Base-by-base conservation (phyloP, 1,140 invertebrate species). In the Drosophila sechellia region DNA sequence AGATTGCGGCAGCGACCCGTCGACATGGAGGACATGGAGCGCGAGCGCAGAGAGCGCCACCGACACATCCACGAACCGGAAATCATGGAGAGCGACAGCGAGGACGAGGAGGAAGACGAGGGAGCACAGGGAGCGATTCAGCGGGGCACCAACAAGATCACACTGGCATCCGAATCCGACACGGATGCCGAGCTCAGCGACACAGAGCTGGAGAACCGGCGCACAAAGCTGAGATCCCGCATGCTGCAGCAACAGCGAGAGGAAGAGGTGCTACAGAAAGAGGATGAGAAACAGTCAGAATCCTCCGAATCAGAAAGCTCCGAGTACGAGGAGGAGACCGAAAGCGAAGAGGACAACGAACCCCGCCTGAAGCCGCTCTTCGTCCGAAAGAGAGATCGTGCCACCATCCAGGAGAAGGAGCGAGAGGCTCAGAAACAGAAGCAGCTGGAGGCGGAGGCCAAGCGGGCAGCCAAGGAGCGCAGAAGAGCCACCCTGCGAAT, bases 361-460 rank as follows among this genome's bases (percentile, higher is more conserved):
- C 98, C 98, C 0, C 93, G 98, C 60, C 94, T 99, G 6, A 99
- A 99, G 90, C 99, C 99, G 5, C 96, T 99, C 1, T 99, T 99
- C 94, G 98, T 99, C 0, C 94, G 97, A 68, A 99, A 99, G 90
- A 95, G 95, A 71, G 98, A 99, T 90, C 94, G 99, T 68, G 96
- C 99, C 43, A 99, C 99, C 5, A 96, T 99, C 39, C 96, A 98
- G 80, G 98, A 99, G 90, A 96, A 97, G 83, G 98, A 99, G 90
- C 96, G 96, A 52, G 97, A 98, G 93, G 95, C 96, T 45, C 93
- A 95, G 75, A 96, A 96, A 79, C 95, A 98, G 83, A 97, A 97
- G 86, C 96, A 97, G 92, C 91, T 95, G 50, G 97, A 98, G 92
- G 90, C 94, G 5, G 96, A 98, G 86, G 94, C 95, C 5, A 95